Base-by-base conservation (phyloP, 2,797 vertebrate genomes). In the Sorex maritimensis region DNA sequence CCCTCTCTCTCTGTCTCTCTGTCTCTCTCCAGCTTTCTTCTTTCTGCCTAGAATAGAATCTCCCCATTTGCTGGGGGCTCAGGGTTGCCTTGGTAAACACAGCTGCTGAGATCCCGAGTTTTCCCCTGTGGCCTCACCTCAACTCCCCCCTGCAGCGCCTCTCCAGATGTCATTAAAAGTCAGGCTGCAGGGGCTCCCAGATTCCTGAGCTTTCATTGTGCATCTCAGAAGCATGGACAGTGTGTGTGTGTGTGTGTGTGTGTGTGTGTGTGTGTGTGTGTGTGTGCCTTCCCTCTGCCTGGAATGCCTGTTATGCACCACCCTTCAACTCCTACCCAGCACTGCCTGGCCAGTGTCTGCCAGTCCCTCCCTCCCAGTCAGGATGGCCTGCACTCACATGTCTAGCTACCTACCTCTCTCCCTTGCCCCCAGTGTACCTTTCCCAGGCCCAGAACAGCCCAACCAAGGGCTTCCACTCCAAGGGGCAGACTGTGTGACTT, bases 61-160 rank as follows among this genome's bases (percentile, higher is more conserved):
- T 61, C 19, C 13, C 49, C 10, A 14, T 12, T 12, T 52, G 26
- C 75, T 38, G 38, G 65, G 77, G 28, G 11, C 75, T 34, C 46
- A 58, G 77, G 80, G 95, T 93, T 95, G 93, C 94, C 81, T 93
- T 94, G 79, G 92, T 94, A 92, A 96, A 85, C 91, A 85, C 74
- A 92, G 82, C 90, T 86, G 85, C 14, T 92, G 84, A 11, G 49
- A 6, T 52, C 1, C 49, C 11, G 49, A 61, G 58, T 4, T 21
- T 14, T 19, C 58, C 41, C 41, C 41, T 0, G 63, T 72, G 24
- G 44, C 77, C 84, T 86, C 52, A 58, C 71, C 38, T 61, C 81
- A 14, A 14, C 85, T 28, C 63, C 67, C 79, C 52, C 49, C 52
- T 19, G 73, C 85, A 65, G 87, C 65, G 86, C 24, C 0, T 91